These are phyloP conservation scores for Addax nasomaculatus DNA, from an alignment of 2,113 vertebrate genomes.

Conservation along the genomic window DNA sequence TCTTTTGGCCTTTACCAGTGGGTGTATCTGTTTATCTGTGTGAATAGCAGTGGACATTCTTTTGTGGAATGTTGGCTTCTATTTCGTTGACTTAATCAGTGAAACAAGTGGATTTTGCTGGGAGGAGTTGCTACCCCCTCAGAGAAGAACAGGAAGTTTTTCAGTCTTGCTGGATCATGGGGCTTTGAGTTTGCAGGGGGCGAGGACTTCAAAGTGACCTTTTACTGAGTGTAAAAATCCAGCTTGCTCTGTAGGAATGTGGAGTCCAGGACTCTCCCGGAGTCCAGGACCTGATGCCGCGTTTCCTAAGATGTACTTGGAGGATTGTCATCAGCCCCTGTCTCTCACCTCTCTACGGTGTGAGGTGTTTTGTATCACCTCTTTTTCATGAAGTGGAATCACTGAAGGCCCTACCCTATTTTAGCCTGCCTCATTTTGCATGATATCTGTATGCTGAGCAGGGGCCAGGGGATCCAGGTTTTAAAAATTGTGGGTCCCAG, in stretches of 20 bases:
- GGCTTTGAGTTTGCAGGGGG: slow-evolving; percentile 25
- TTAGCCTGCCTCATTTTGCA: background rate
- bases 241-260: background rate
- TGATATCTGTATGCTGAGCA: background rate
- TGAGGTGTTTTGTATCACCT: background rate
- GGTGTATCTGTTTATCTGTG: slow-evolving; percentile 63
- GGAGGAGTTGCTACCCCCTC: slow-evolving; percentile 40
- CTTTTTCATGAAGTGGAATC: background rate
- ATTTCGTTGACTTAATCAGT: slow-evolving; percentile 61
- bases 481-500: background rate
- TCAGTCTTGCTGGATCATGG: slow-evolving; percentile 40
- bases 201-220: slow-evolving; percentile 42
- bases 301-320: background rate
- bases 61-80: slow-evolving; percentile 68
- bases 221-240: slow-evolving; percentile 33
- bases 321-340: background rate
- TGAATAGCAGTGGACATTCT: slow-evolving; percentile 62
- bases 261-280: background rate
- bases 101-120: slow-evolving; percentile 49
- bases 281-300: background rate
- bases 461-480: background rate
- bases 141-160: slow-evolving; percentile 54
- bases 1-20: slow-evolving; percentile 40
- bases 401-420: background rate
- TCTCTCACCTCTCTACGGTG: background rate